Evolutionary conservation across 2,797 vertebrate species (phyloP), one percentile per base, ranked within the genome.

Genomic region (Dermochelys coriacea): DNA sequence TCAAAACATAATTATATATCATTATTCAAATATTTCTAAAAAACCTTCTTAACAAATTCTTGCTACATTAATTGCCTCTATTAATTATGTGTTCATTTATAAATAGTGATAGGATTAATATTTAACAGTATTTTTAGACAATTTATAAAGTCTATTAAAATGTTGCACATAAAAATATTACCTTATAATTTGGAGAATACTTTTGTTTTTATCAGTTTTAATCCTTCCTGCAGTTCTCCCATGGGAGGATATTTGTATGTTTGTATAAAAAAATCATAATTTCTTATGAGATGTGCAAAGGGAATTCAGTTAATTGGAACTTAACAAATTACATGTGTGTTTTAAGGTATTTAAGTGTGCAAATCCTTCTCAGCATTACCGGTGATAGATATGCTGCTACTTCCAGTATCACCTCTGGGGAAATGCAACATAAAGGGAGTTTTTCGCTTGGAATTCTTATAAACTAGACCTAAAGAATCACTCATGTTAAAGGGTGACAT

Each of bases 11-110:
- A 94, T 97, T 96, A 92, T 83, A 86, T 93, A 94, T 95, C 83
- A 15, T 92, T 97, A 95, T 95, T 97, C 96, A 97, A 97, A 97
- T 97, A 93, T 97, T 97, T 95, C 79, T 94, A 94, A 93, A 91
- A 94, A 84, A 92, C 86, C 82, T 94, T 91, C 96, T 94, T 97
- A 90, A 93, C 96, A 34, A 7, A n/a, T 88, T 61, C 94, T 90
- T 87, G 91, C 97, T 91, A 90, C 90, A 92, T 95, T 97, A 97
- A 96, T 97, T 97, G 97, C 96, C 93, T 93, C 86, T 88, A 93
- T 97, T 96, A 97, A 96, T 97, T 97, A 97, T 97, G 96, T 91
- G 97, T 97, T 75, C 80, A 85, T 96, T 97, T 98, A 98, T 97
- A 98, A 97, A 97, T 98, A 97, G 97, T 91, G 85, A 82, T 88